phyloP scores from a whole-genome alignment of 2,113 vertebrate species.

The Mesoclemmys tuberculata region DNA sequence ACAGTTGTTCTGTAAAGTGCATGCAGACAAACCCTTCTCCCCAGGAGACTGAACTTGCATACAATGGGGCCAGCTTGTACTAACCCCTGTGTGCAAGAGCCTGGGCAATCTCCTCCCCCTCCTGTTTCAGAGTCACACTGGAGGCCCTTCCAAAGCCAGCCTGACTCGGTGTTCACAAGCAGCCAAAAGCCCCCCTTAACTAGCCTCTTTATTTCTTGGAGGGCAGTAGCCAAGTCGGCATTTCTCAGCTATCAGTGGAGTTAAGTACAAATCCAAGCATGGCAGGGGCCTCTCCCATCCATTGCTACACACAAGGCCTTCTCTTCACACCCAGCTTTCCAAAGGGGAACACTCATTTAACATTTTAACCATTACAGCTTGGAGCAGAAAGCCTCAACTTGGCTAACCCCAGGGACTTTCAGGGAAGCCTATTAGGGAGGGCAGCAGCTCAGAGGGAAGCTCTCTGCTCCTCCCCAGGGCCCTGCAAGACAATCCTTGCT shows the following conservation, averaged over 20 bases:
- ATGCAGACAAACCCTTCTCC: background rate
- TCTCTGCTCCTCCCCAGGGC: fast-evolving
- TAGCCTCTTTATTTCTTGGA: background rate
- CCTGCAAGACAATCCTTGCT: background rate
- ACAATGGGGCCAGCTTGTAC: background rate
- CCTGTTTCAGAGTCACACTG: background rate
- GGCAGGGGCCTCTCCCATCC: background rate
- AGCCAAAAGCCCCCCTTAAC: background rate
- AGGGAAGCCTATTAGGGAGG: background rate
- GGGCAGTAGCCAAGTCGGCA: background rate
- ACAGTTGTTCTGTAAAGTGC: background rate
- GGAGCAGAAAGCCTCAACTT: conserved; percentile 13
- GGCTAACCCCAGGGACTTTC: background rate
- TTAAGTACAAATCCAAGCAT: background rate
- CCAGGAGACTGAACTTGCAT: background rate
- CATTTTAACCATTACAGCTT: background rate
- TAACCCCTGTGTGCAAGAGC: background rate
- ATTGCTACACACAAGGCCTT: background rate
- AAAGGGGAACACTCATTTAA: background rate
- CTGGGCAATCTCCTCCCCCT: background rate
- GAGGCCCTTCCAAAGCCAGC: background rate
- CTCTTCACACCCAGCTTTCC: background rate
- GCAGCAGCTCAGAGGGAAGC: background rate
- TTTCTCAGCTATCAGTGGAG: background rate
- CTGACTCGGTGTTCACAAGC: background rate